These are phyloP conservation scores for Monodelphis domestica DNA, from an alignment of 2,797 vertebrate species.

Conservation along the genomic window DNA sequence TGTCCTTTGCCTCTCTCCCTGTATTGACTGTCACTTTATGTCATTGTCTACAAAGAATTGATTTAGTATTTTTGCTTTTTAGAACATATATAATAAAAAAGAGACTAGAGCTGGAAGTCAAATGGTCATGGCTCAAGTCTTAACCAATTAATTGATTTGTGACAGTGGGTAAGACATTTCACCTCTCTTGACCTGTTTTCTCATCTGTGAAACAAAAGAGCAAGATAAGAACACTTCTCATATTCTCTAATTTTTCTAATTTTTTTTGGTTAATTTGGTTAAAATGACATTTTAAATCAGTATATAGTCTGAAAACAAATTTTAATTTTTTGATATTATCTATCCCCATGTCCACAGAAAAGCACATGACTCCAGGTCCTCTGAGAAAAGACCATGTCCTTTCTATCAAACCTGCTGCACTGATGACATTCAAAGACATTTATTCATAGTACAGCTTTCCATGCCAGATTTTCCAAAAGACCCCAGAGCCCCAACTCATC, in stretches of 20 bases:
- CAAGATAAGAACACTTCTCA: not conserved
- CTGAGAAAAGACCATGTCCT: not conserved
- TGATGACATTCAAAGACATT: not conserved
- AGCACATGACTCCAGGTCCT: not conserved
- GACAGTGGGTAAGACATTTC: not conserved
- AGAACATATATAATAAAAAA: not conserved
- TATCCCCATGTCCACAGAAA: not conserved
- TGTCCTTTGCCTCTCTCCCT: not conserved
- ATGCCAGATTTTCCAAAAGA: not conserved
- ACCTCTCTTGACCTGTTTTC: not conserved
- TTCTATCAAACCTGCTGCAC: not conserved
- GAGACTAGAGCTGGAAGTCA: no score
- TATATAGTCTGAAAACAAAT: not conserved
- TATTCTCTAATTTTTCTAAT: not conserved
- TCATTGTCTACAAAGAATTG: not conserved
- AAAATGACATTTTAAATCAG: not conserved
- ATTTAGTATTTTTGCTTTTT: not conserved
- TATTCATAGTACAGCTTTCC: not conserved
- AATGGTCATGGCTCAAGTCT: rapidly evolving
- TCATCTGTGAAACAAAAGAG: not conserved
- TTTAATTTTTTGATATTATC: not conserved
- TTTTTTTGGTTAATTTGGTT: not conserved
- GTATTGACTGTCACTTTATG: not conserved
- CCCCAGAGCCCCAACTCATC: conserved; percentile 43
- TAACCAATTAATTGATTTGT: not conserved